A percentile compares a stretch with the other conserved stretches of the same genome.
Conservation (phyloP, 2,113 vertebrate genomes). For the Murina feae region DNA sequence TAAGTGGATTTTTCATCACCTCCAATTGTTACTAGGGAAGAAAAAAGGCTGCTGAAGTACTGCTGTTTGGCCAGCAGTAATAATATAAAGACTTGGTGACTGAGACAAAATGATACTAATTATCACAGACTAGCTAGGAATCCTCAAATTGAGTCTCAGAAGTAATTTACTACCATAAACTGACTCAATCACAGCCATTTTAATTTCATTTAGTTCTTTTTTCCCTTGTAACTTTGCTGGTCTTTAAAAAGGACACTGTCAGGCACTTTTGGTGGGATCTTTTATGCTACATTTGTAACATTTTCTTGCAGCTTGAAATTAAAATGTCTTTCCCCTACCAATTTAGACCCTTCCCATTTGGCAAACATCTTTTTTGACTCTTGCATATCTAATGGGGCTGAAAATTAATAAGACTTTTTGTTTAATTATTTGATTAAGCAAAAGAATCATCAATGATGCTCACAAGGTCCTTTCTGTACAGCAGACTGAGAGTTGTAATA, state of each 20-base stretch:
- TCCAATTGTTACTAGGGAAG: background rate
- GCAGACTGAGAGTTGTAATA: background rate
- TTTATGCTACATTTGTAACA: conserved; percentile 59
- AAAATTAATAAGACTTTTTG: conserved; percentile 76
- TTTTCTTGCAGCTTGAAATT: conserved; percentile 76
- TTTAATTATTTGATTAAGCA: conserved; percentile 62
- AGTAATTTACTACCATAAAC: conserved; percentile 12
- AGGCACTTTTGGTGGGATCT: background rate
- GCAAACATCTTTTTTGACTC: conserved; percentile 66
- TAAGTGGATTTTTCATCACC: conserved; percentile 18
- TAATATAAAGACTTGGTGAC: background rate
- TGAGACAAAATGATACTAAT: conserved; percentile 9
- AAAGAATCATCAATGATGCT: conserved; percentile 32
- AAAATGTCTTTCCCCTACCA: conserved; percentile 67
- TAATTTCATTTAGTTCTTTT: background rate
- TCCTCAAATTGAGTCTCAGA: conserved; percentile 14
- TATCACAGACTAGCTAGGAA: background rate
- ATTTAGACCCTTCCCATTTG: conserved; percentile 67
- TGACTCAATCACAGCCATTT: conserved; percentile 10
- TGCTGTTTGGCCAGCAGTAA: background rate
- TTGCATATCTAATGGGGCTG: conserved; percentile 74
- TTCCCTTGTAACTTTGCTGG: background rate
- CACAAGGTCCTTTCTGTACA: conserved; percentile 16
- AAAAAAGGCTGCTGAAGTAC: background rate
- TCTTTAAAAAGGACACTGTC: conserved; percentile 43